Conservation (phyloP, 1,140 invertebrate genomes). For the Eumeta japonica region DNA sequence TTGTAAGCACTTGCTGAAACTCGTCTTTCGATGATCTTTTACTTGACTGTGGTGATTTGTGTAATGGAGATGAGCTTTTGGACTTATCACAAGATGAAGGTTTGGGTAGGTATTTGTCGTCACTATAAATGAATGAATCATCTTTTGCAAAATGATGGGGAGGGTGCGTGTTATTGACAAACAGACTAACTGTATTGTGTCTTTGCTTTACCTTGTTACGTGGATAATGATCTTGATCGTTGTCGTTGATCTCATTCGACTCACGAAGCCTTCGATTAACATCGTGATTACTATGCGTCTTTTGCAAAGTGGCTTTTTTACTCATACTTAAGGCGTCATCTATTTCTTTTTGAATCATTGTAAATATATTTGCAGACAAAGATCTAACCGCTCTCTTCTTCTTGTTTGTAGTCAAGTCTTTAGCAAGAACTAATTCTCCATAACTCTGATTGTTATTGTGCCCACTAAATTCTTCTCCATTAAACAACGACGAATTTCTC, state of each 20-base stretch:
- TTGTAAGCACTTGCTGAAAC: constrained; percentile 60
- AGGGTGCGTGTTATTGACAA: constrained; percentile 44
- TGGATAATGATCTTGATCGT: constrained; percentile 34
- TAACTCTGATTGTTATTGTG: constrained; percentile 43
- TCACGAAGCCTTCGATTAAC: constrained; percentile 47
- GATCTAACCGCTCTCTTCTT: constrained; percentile 78
- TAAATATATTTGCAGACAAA: constrained; percentile 77
- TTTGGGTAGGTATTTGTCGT: constrained; percentile 48
- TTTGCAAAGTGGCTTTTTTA: constrained; percentile 39
- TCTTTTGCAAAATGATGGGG: constrained; percentile 49
- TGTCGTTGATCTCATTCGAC: constrained; percentile 44
- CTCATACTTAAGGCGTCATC: constrained; percentile 49
- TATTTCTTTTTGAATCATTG: constrained; percentile 64
- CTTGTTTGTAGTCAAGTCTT: constrained; percentile 46
- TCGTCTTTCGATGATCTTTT: constrained; percentile 52
- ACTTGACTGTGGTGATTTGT: constrained; percentile 43
- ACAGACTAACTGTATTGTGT: constrained; percentile 49
- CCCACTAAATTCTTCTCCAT: constrained; percentile 37
- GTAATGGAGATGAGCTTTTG: constrained; percentile 52
- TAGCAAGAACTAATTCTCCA: constrained; percentile 41
- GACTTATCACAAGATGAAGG: constrained; percentile 52
- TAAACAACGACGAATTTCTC: constrained; percentile 40
- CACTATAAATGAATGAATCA: constrained; percentile 50
- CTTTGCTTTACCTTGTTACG: constrained; percentile 55
- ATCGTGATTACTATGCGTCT: constrained; percentile 51